phyloP scores from a whole-genome alignment of 1,140 invertebrate genomes.

The Drosophila biarmipes region DNA sequence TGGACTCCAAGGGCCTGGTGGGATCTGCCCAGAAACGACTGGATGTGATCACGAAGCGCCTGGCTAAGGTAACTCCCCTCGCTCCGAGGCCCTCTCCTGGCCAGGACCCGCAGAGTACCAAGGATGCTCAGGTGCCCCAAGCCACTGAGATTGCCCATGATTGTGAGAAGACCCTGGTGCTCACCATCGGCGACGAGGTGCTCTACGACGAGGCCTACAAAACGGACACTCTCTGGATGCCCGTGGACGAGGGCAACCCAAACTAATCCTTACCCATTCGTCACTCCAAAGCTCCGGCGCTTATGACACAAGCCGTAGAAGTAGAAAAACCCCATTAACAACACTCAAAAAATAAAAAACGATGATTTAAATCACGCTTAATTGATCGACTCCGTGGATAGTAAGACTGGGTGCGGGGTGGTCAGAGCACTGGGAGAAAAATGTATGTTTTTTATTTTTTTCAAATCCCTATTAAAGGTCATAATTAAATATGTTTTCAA shows the following conservation, averaged over 20 bases:
- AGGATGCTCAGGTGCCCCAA: no score
- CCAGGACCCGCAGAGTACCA: no score
- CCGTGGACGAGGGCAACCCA: neutral
- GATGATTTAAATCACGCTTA: no score
- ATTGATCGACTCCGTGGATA: neutral
- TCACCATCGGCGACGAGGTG: conserved; percentile 20
- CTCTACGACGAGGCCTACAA: conserved; percentile 33
- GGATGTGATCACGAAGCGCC: neutral
- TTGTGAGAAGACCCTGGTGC: neutral
- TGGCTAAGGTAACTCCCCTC: neutral
- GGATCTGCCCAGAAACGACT: neutral
- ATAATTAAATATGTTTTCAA: neutral
- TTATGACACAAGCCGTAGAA: neutral
- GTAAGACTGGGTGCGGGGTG: conserved; percentile 6
- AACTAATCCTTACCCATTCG: neutral
- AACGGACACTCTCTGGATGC: conserved; percentile 7
- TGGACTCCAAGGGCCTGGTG: neutral
- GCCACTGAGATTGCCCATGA: no score
- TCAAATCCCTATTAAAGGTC: no score
- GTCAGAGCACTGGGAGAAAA: neutral
- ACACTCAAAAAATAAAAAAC: neutral
- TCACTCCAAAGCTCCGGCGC: neutral
- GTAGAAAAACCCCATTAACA: neutral
- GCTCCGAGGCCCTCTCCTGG: neutral
- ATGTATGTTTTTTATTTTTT: no score